These are phyloP conservation scores for Jaculus jaculus DNA, from an alignment of 2,113 vertebrate species.

Conservation along the genomic window DNA sequence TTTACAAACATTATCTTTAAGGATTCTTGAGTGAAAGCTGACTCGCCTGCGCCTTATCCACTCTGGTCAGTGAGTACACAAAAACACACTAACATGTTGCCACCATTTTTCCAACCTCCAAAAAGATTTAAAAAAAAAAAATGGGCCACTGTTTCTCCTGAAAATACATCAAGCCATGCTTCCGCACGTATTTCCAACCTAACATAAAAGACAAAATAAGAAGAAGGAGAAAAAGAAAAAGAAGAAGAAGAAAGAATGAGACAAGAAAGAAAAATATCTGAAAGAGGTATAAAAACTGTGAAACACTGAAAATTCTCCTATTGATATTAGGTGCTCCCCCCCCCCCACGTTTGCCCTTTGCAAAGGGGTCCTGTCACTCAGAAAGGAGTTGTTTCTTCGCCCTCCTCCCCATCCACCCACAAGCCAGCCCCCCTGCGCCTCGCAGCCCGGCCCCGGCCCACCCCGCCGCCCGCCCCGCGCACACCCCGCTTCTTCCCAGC, in stretches of 20 bases:
- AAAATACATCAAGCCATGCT: slow-evolving; percentile 7
- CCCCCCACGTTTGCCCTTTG: slow-evolving; percentile 82
- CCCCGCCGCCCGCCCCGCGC: slow-evolving; percentile 67
- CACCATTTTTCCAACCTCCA: slow-evolving; percentile 46
- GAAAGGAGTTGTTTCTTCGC: slow-evolving; percentile 83
- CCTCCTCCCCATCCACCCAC: slow-evolving; percentile 67
- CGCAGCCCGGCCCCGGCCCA: slow-evolving; percentile 64
- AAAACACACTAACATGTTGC: slow-evolving; percentile 75
- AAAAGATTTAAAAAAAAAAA: slow-evolving; percentile 7
- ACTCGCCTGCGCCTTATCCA: slow-evolving; percentile 85
- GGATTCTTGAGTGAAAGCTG: slow-evolving; percentile 84
- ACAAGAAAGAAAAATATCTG: neutral
- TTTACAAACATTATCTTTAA: slow-evolving; percentile 71
- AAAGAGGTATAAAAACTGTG: slow-evolving; percentile 18
- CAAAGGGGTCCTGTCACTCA: slow-evolving; percentile 90
- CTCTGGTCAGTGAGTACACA: slow-evolving; percentile 84
- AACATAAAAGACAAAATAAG: neutral
- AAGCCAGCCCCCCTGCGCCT: slow-evolving; percentile 47
- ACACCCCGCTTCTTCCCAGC: slow-evolving; percentile 76
- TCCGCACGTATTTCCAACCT: neutral
- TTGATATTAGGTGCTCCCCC: slow-evolving; percentile 83
- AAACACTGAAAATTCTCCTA: slow-evolving; percentile 80
- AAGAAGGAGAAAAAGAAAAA: neutral
- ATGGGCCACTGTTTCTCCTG: slow-evolving; percentile 35
- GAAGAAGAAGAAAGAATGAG: neutral